Percentiles rank a stretch among this genome's conserved stretches.
phyloP scores from a whole-genome alignment of 2,113 vertebrate genomes.

The Sisor rabdophorus region DNA sequence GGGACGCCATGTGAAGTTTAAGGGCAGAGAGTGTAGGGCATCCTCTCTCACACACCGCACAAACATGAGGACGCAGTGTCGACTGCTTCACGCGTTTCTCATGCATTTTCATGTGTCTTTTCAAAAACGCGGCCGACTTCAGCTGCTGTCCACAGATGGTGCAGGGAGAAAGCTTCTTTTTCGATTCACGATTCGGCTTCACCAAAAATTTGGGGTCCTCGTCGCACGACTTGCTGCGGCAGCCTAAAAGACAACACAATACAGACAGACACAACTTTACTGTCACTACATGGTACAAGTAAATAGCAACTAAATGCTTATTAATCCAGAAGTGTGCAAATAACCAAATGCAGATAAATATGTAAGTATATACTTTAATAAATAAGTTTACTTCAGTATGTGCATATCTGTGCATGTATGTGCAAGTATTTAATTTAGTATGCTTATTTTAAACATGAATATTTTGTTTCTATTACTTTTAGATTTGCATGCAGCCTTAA shows the following conservation, averaged over 20 bases:
- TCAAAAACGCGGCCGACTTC: constrained; percentile 49
- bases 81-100: constrained; percentile 19
- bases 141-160: constrained; percentile 49
- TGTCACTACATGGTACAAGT: too few species aligned
- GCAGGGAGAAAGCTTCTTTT: constrained; percentile 51
- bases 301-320: too few species aligned
- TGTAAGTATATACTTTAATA: too few species aligned
- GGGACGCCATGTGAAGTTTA: constrained; percentile 64
- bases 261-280: neutral
- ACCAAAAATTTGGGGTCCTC: neutral
- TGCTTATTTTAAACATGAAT: too few species aligned
- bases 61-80: constrained; percentile 56
- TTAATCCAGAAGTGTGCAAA: too few species aligned
- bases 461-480: neutral
- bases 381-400: too few species aligned
- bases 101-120: constrained; percentile 59
- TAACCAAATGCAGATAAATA: too few species aligned
- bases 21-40: constrained; percentile 71
- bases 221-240: neutral
- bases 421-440: too few species aligned
- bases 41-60: constrained; percentile 64
- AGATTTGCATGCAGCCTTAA: neutral
- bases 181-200: neutral
- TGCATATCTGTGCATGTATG: too few species aligned
- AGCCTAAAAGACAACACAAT: neutral